Base-by-base conservation (phyloP, 2,113 vertebrate genomes). In the Callospermophilus lateralis region DNA sequence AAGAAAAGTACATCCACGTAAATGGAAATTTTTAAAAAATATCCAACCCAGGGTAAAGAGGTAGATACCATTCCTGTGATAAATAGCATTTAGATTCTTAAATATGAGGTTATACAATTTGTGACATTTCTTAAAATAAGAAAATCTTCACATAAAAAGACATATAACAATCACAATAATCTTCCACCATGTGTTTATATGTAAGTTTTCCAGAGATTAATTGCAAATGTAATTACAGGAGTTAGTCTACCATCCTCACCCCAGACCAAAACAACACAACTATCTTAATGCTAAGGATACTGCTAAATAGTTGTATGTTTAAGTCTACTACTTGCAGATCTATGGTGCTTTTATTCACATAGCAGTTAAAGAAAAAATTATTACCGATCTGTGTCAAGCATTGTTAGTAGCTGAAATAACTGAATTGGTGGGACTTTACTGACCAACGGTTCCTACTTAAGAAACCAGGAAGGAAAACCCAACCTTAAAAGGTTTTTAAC, bases 11-110 rank as follows among this genome's bases (percentile, higher is more conserved):
- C 2, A 86, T 28, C 19, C 61, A 53, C 9, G 45, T 89, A 55
- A 91, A 51, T 74, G 19, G 39, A 81, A 92, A 83, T 22, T 30
- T 45, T 72, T 61, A n/a, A 77, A 77, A 95, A 90, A 19, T 95
- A 11, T 95, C 53, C 16, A 87, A 45, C 7, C 20, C 26, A 65
- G 37, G 26, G 17, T 73, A 11, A 87, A 80, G 37, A n/a, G 7
- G 4, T 63, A 72, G 28, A 39, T 61, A 53, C 12, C 32, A 89
- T 72, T 88, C 8, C 19, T 80, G 26, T 26, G 90, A 94, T 53
- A 72, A 92, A 93, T 20, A 76, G 19, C 48, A 4, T 78, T 96
- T 61, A 30, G 4, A 20, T 68, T 55, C 90, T 51, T 61, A 19
- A 39, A 77, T 51, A 58, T 30, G 24, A 88, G 0, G 30, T 65